A percentile compares a stretch with the other conserved stretches of the same genome.
Conservation (phyloP, 1,140 invertebrate genomes). For the Drosophila sucinea region DNA sequence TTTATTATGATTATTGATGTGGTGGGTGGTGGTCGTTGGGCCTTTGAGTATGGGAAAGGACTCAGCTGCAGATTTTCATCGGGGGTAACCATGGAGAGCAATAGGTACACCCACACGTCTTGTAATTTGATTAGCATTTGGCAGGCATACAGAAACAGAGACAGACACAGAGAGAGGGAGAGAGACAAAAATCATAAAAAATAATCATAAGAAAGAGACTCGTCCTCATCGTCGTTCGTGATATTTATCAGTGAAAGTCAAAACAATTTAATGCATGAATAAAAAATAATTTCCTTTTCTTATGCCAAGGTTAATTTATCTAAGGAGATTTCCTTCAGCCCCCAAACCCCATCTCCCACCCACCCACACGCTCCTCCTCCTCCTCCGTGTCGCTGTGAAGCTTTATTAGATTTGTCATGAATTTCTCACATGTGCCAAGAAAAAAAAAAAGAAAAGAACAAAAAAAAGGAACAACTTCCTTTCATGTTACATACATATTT, state of each 20-base stretch:
- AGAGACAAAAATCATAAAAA: conserved; percentile 41
- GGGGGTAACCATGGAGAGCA: conserved; percentile 43
- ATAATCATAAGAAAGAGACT: conserved; percentile 73
- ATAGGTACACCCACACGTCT: conserved; percentile 33
- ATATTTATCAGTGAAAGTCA: conserved; percentile 70
- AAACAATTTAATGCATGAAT: conserved; percentile 82
- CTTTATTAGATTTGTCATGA: conserved; percentile 64
- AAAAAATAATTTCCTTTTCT: conserved; percentile 69
- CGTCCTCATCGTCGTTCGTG: conserved; percentile 17
- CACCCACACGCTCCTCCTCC: not conserved
- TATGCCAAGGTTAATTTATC: conserved; percentile 20
- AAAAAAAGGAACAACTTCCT: conserved; percentile 34
- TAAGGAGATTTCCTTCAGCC: not conserved
- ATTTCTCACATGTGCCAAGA: conserved; percentile 38
- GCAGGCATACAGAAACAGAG: conserved; percentile 15
- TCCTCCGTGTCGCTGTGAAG: conserved; percentile 44
- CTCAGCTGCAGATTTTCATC: conserved; percentile 53
- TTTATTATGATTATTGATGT: conserved; percentile 43
- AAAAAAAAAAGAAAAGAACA: conserved; percentile 12
- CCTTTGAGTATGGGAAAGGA: conserved; percentile 56
- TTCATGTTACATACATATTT: conserved; percentile 60
- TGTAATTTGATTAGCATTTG: conserved; percentile 80
- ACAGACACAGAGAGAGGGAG: not conserved
- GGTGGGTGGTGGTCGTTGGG: conserved; percentile 33
- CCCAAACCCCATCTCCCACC: not conserved